Percentiles rank a stretch among this genome's conserved stretches.
Conservation (phyloP, 2,888 invertebrate species). For the Metacarcinus magister region DNA sequence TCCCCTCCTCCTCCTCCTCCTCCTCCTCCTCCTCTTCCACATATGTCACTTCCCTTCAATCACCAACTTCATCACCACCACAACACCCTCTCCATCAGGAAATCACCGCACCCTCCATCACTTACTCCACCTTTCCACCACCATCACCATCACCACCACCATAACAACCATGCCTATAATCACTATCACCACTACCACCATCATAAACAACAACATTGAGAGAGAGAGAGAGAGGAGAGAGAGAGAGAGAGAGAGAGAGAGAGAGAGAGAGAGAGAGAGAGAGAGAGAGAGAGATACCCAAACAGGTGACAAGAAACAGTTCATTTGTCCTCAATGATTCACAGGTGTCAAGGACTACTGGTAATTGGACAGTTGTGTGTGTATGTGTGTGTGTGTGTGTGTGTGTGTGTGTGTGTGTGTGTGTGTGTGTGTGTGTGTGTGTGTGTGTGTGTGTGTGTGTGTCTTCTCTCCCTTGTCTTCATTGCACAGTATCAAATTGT, state of each 20-base stretch:
- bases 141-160: neutral
- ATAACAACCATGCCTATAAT: neutral
- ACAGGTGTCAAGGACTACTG: neutral
- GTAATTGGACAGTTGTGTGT: neutral
- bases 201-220: no score
- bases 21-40: neutral
- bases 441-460: conserved; percentile 52
- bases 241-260: no score
- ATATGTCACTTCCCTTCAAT: neutral
- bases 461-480: neutral
- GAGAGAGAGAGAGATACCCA: neutral
- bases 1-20: neutral
- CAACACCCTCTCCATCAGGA: neutral
- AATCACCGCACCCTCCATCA: neutral
- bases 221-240: no score
- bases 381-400: neutral
- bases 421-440: no score
- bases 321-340: neutral
- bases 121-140: neutral
- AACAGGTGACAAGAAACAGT: neutral
- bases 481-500: neutral
- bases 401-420: no score
- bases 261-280: neutral
- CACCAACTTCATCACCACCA: neutral
- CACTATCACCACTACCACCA: neutral